Evolutionary conservation across 2,113 vertebrate species (phyloP).

Genomic region (Psephotus haematonotus): DNA sequence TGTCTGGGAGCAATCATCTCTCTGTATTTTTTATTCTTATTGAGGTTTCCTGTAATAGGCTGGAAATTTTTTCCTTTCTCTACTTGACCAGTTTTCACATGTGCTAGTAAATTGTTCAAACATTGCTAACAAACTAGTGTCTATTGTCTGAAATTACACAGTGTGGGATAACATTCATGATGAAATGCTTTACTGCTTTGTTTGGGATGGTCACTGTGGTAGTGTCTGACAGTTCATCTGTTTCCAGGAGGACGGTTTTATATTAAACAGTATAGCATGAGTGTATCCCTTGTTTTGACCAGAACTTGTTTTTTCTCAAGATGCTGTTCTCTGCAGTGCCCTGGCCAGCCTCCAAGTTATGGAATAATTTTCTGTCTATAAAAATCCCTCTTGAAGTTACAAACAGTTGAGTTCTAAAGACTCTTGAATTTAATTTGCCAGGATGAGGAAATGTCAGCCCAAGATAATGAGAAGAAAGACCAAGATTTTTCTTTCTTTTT

Average conservation of each 20-base stretch:
- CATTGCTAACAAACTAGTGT: conserved; percentile 28
- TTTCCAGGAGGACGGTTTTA: conserved; percentile 42
- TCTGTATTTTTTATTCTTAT: background rate
- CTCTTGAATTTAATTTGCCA: conserved; percentile 29
- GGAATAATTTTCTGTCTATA: conserved; percentile 50
- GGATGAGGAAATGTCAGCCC: conserved; percentile 26
- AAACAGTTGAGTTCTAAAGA: conserved; percentile 4
- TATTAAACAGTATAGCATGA: conserved; percentile 41
- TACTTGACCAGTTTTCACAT: conserved; percentile 56
- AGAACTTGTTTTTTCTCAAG: conserved; percentile 19
- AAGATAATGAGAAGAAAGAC: background rate
- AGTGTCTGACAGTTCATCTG: conserved; percentile 35
- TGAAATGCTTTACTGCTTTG: conserved; percentile 68
- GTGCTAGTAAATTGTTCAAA: conserved; percentile 58
- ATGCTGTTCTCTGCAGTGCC: conserved; percentile 35
- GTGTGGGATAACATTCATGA: conserved; percentile 50
- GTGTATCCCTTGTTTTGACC: conserved; percentile 22
- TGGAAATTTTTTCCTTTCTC: conserved; percentile 53
- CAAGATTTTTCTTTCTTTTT: background rate
- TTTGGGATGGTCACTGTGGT: conserved; percentile 61
- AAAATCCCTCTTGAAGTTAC: conserved; percentile 24
- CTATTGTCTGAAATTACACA: conserved; percentile 59
- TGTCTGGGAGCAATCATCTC: background rate
- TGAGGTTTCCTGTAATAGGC: conserved; percentile 34
- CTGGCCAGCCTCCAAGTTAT: conserved; percentile 37